phyloP scores from a whole-genome alignment of 2,113 vertebrate genomes.

The Mungos mungo region DNA sequence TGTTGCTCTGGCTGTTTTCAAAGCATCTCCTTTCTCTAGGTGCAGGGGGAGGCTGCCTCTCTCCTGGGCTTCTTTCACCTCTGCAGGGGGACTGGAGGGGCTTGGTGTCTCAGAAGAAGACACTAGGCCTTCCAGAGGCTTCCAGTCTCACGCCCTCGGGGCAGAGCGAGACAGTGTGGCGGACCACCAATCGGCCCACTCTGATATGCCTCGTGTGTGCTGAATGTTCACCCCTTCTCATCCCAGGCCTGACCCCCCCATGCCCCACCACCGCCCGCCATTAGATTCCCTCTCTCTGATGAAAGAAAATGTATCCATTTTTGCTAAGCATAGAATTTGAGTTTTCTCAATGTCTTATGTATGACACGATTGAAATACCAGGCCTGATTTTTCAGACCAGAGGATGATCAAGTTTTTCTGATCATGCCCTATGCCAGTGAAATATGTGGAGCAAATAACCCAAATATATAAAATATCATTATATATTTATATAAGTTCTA shows the following conservation, averaged over 20 bases:
- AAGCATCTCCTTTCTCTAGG: neutral
- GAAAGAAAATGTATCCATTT: neutral
- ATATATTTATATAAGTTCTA: neutral
- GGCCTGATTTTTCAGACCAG: neutral
- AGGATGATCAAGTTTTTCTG: neutral
- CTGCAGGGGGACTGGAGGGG: accelerated
- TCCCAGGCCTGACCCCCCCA: neutral
- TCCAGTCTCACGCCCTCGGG: too few species aligned
- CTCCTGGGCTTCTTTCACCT: neutral
- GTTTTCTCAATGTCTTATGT: neutral
- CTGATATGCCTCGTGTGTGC: too few species aligned
- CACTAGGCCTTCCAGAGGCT: neutral
- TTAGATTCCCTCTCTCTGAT: neutral
- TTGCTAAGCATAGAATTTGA: neutral
- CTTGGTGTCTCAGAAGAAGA: too few species aligned
- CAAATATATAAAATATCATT: neutral
- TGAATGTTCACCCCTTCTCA: neutral
- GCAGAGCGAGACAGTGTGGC: accelerated
- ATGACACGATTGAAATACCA: neutral
- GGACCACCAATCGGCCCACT: neutral
- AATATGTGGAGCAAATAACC: neutral
- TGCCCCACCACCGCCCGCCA: accelerated
- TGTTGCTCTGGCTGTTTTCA: neutral
- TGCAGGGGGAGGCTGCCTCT: neutral
- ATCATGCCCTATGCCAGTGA: neutral